phyloP scores from a whole-genome alignment of 2,888 invertebrate species.

The Drosophila fulvimacula region DNA sequence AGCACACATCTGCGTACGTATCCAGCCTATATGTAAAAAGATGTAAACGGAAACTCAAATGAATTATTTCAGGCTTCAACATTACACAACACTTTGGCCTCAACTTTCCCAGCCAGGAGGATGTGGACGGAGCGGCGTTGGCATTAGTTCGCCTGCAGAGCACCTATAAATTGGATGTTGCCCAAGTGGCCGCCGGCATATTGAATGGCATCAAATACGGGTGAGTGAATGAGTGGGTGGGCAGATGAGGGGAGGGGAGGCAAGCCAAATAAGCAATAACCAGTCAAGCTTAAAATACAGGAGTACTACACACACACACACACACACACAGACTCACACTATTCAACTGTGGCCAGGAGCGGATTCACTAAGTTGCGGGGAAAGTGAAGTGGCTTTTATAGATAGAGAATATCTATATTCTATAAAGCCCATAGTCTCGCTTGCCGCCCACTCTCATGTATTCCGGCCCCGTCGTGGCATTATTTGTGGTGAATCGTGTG shows the following conservation, averaged over 20 bases:
- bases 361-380: background rate
- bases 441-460: background rate
- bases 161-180: constrained; percentile 95
- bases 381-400: background rate
- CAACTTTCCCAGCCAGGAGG: constrained; percentile 95
- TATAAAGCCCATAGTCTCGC: too few relatives aligned
- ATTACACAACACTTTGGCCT: constrained; percentile 87
- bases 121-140: constrained; percentile 96
- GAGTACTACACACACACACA: constrained; percentile 33
- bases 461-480: constrained; percentile 1
- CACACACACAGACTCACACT: constrained; percentile 14
- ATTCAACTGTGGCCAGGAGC: constrained; percentile 27
- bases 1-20: constrained; percentile 85
- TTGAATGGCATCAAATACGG: constrained; percentile 93
- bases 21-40: background rate
- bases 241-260: background rate
- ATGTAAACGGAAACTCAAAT: constrained; percentile 4
- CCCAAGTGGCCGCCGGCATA: constrained; percentile 93
- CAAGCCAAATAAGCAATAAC: constrained; percentile 71
- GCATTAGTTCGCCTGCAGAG: constrained; percentile 97
- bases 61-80: constrained; percentile 87
- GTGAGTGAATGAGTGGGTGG: constrained; percentile 73
- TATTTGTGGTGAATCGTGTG: constrained; percentile 24
- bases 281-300: constrained; percentile 64
- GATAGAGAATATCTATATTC: too few relatives aligned